Evolutionary conservation across 1,140 invertebrate genomes (phyloP).

Genomic region (Delia radicum): DNA sequence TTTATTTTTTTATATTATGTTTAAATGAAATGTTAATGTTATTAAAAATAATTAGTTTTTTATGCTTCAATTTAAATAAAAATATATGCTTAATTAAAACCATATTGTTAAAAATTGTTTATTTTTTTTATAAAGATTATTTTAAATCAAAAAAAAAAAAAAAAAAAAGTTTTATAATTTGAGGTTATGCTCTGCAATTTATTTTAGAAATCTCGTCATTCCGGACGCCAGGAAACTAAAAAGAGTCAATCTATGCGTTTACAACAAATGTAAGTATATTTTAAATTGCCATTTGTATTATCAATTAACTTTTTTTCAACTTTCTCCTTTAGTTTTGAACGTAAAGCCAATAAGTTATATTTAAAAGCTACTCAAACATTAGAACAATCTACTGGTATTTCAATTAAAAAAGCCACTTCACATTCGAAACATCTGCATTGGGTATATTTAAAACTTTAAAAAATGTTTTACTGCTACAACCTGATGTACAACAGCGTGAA

Average conservation of each 20-base stretch:
- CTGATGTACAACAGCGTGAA: slow-evolving; percentile 68
- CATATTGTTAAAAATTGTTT: too few species aligned
- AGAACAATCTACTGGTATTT: slow-evolving; percentile 71
- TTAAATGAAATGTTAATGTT: too few species aligned
- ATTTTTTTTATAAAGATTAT: too few species aligned
- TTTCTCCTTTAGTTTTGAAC: slow-evolving; percentile 67
- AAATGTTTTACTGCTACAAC: slow-evolving; percentile 76
- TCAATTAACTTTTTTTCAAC: too few species aligned
- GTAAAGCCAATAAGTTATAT: slow-evolving; percentile 83
- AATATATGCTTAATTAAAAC: too few species aligned
- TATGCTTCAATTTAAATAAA: too few species aligned
- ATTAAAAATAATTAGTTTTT: too few species aligned
- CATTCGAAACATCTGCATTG: slow-evolving; percentile 63
- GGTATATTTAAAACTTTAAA: slow-evolving; percentile 85
- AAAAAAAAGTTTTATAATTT: too few species aligned
- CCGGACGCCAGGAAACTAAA: slow-evolving; percentile 47
- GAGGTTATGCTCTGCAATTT: neutral
- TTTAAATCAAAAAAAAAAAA: too few species aligned
- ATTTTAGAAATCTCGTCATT: slow-evolving; percentile 45
- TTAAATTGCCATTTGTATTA: too few species aligned
- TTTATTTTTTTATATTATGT: too few species aligned
- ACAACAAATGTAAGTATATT: slow-evolving; percentile 47
- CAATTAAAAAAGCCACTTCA: slow-evolving; percentile 57
- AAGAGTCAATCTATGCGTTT: slow-evolving; percentile 51
- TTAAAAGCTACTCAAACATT: slow-evolving; percentile 80